Conservation (phyloP, 2,888 invertebrate species). For the Lottia gigantea region DNA sequence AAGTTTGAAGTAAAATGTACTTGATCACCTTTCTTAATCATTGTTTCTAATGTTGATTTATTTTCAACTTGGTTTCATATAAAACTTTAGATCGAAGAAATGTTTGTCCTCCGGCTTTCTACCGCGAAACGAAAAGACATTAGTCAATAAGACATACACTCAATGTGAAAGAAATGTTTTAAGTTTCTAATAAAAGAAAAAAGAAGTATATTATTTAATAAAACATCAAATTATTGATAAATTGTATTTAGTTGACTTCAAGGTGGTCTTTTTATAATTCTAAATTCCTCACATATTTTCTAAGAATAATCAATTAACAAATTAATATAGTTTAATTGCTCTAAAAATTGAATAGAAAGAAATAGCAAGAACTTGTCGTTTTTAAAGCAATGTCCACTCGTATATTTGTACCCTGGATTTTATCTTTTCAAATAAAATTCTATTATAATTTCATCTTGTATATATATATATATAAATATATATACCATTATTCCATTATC, state of each 20-base stretch:
- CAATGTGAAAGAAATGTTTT: background rate
- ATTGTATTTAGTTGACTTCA: background rate
- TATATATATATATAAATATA: too few species aligned
- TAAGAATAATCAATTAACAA: too few species aligned
- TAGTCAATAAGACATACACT: conserved; percentile 5
- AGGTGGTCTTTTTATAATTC: background rate
- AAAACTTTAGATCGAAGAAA: background rate
- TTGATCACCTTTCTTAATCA: background rate
- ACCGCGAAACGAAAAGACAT: background rate
- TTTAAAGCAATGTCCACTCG: too few species aligned
- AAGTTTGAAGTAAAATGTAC: background rate
- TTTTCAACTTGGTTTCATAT: background rate
- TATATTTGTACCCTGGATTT: too few species aligned
- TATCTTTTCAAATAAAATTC: too few species aligned
- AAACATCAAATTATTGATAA: background rate
- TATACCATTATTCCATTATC: too few species aligned
- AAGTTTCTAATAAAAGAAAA: conserved; percentile 1
- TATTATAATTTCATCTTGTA: too few species aligned
- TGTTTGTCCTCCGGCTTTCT: background rate
- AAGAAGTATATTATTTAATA: conserved; percentile 1
- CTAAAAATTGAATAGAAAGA: too few species aligned
- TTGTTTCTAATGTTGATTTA: background rate
- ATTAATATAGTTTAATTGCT: too few species aligned
- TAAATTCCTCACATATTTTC: too few species aligned
- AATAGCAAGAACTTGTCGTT: too few species aligned